These are phyloP conservation scores for Macrotrachela quadricornifera DNA, from an alignment of 1,140 invertebrate genomes.

Conservation along the genomic window DNA sequence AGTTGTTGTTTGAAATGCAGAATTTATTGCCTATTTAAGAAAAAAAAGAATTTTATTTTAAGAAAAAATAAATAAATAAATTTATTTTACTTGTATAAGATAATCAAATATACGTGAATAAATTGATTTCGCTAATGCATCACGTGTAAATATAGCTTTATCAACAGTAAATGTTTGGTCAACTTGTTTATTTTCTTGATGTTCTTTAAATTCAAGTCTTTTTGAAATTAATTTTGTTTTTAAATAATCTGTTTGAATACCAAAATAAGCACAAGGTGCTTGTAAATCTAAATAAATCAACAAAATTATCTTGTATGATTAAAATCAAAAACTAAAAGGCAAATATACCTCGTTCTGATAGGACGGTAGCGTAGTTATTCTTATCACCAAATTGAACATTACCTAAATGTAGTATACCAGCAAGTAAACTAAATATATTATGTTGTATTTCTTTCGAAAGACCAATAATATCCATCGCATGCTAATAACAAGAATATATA, in stretches of 20 bases:
- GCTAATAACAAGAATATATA: too few relatives aligned
- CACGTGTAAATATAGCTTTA: constrained; percentile 43
- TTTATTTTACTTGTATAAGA: constrained; percentile 39
- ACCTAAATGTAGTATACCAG: constrained; percentile 47
- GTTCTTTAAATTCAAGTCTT: too few relatives aligned
- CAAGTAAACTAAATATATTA: constrained; percentile 41
- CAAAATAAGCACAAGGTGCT: too few relatives aligned
- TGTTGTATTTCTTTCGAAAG: constrained; percentile 36
- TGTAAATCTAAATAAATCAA: too few relatives aligned
- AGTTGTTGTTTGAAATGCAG: constrained; percentile 36
- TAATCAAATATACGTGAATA: constrained; percentile 48
- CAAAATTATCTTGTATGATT: too few relatives aligned
- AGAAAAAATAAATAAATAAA: neutral
- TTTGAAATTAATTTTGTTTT: too few relatives aligned
- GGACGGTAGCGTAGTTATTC: too few relatives aligned
- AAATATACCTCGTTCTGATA: too few relatives aligned
- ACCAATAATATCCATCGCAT: constrained; percentile 46
- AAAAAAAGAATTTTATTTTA: constrained; percentile 1
- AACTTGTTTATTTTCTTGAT: too few relatives aligned
- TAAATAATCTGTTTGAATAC: too few relatives aligned
- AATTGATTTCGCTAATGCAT: constrained; percentile 47
- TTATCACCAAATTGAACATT: constrained; percentile 36
- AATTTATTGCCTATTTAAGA: constrained; percentile 37
- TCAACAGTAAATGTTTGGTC: constrained; percentile 41
- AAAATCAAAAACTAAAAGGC: too few relatives aligned